phyloP scores from a whole-genome alignment of 2,797 vertebrate species.

The Danio choprae region DNA sequence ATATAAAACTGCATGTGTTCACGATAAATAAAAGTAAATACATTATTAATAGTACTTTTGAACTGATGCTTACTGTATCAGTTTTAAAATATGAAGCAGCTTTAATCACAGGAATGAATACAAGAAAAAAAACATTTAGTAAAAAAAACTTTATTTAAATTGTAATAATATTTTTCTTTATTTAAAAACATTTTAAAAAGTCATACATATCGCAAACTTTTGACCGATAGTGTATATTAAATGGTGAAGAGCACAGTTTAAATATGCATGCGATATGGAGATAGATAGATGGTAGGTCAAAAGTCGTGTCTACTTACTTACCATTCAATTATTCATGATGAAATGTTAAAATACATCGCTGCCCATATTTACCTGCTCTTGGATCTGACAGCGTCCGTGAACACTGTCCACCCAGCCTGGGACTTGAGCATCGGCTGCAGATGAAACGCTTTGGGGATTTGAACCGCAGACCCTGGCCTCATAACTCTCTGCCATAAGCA shows the following conservation, averaged over 20 bases:
- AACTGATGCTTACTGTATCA: too few species aligned
- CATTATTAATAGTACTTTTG: too few species aligned
- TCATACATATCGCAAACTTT: too few species aligned
- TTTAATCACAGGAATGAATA: slow-evolving; percentile 30
- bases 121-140: too few species aligned
- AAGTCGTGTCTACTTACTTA: slow-evolving; percentile 62
- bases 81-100: slow-evolving; percentile 56
- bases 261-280: slow-evolving; percentile 72
- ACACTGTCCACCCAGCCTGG: background rate
- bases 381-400: background rate
- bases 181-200: too few species aligned
- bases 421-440: slow-evolving; percentile 40
- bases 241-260: slow-evolving; percentile 69
- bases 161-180: too few species aligned
- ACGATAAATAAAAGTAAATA: too few species aligned
- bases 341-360: slow-evolving; percentile 51
- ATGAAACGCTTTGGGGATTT: slow-evolving; percentile 58
- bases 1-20: too few species aligned
- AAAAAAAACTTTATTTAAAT: too few species aligned
- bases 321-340: slow-evolving; percentile 62
- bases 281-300: slow-evolving; percentile 64
- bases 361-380: slow-evolving; percentile 51
- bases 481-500: slow-evolving; percentile 56
- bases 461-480: slow-evolving; percentile 52
- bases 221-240: slow-evolving; percentile 43